Conservation (phyloP, 2,888 invertebrate genomes). For the Trichogramma evanescens region DNA sequence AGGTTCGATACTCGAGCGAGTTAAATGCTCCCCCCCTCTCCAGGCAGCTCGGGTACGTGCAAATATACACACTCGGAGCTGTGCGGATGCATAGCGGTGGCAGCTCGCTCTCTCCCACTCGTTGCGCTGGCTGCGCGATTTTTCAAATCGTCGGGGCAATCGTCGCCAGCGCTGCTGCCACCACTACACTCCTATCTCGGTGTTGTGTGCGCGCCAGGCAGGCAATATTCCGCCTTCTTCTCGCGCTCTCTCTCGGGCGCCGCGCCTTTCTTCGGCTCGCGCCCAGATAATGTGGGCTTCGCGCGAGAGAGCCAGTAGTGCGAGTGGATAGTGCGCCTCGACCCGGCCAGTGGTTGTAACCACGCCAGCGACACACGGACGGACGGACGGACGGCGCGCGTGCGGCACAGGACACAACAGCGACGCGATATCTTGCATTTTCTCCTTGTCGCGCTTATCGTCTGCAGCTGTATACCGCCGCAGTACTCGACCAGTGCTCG, state of each 20-base stretch:
- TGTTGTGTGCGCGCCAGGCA: constrained; percentile 16
- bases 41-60: neutral
- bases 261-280: too few species aligned
- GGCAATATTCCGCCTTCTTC: neutral
- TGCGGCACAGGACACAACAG: too few species aligned
- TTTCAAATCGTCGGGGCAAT: constrained; percentile 26
- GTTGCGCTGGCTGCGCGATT: constrained; percentile 29
- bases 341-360: constrained; percentile 11
- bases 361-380: neutral
- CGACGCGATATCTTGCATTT: too few species aligned
- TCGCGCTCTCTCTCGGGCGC: neutral
- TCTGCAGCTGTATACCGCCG: too few species aligned
- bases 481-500: too few species aligned
- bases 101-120: constrained; percentile 14
- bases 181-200: constrained; percentile 17
- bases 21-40: constrained; percentile 24
- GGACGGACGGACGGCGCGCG: neutral
- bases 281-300: neutral
- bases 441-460: too few species aligned
- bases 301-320: constrained; percentile 10
- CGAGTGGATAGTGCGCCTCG: constrained; percentile 15
- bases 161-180: constrained; percentile 21
- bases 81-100: constrained; percentile 11
- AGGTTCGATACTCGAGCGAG: constrained; percentile 24
- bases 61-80: neutral